Conservation (phyloP, 2,797 vertebrate genomes). For the Periparus ater region DNA sequence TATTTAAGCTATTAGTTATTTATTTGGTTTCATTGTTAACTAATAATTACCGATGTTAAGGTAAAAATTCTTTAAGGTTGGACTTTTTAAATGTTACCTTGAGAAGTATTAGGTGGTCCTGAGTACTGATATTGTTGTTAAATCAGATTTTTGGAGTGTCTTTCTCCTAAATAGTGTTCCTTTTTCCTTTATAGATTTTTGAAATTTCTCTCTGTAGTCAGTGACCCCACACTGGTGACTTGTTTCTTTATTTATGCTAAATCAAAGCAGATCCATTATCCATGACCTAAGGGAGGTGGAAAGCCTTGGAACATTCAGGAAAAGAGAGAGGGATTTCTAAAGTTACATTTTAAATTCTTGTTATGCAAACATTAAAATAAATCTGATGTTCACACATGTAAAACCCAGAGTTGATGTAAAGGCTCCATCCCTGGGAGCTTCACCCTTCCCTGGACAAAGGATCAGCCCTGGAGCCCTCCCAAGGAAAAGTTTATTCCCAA, state of each 20-base stretch:
- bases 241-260: background rate
- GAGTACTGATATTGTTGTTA: background rate
- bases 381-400: accelerated
- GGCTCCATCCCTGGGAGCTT: background rate
- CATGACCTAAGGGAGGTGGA: background rate
- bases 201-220: background rate
- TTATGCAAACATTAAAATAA: background rate
- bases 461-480: background rate
- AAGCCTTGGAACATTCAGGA: background rate
- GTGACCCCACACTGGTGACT: background rate
- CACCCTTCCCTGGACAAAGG: background rate
- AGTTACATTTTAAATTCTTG: background rate
- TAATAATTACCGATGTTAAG: background rate
- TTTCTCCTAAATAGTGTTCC: background rate
- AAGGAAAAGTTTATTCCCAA: background rate
- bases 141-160: background rate
- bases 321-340: accelerated
- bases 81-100: background rate
- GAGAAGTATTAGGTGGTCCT: background rate
- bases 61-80: background rate
- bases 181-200: background rate
- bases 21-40: background rate
- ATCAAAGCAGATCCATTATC: background rate
- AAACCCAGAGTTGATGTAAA: background rate
- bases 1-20: background rate